Evolutionary conservation across 2,113 vertebrate genomes (phyloP).

Genomic region (Peucedramus taeniatus): DNA sequence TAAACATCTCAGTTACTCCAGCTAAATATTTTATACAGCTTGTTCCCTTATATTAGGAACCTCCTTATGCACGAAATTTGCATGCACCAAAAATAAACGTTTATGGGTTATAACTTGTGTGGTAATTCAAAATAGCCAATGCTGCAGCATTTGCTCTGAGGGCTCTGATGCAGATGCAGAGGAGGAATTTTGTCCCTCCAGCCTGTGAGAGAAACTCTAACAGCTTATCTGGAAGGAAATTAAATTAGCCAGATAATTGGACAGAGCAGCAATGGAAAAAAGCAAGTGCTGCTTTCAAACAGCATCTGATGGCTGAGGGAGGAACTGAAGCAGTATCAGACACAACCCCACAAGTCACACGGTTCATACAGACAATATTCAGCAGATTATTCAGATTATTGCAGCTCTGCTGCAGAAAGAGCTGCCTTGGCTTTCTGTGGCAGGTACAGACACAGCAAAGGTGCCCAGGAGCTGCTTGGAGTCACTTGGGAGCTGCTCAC

Average conservation of each 20-base stretch:
- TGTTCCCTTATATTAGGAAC: background rate
- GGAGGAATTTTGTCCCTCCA: background rate
- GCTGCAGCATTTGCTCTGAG: background rate
- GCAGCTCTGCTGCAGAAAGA: background rate
- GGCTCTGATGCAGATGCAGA: background rate
- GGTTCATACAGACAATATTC: accelerated
- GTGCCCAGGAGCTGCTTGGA: background rate
- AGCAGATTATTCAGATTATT: too few relatives aligned
- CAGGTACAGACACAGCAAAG: background rate
- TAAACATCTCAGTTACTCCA: background rate
- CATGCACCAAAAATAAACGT: background rate
- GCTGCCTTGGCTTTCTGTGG: background rate
- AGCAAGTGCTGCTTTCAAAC: conserved; percentile 2
- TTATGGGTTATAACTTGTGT: background rate
- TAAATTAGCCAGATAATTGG: conserved; percentile 60
- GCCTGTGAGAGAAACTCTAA: background rate
- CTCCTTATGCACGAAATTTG: background rate
- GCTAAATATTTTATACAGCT: background rate
- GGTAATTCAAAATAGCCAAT: background rate
- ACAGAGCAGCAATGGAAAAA: conserved; percentile 9
- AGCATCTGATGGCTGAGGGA: background rate
- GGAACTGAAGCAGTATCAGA: background rate
- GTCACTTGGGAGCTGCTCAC: background rate
- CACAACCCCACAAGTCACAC: background rate
- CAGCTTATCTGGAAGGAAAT: conserved; percentile 33